Conservation (phyloP, 2,888 invertebrate species). For the Pseudococcus jackbeardsleyi region DNA sequence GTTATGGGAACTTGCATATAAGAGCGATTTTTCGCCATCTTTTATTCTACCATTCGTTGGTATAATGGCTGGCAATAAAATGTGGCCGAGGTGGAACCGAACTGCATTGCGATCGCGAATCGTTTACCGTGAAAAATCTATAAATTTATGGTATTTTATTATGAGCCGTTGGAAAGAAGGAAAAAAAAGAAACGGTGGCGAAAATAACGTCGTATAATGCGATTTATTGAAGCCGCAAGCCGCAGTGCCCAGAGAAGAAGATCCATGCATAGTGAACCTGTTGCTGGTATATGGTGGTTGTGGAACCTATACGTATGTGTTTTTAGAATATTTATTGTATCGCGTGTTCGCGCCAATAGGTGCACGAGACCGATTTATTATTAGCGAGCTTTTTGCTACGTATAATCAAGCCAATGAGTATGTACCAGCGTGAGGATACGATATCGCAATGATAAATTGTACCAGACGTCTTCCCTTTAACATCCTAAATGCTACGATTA, state of each 20-base stretch:
- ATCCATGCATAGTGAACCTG: background rate
- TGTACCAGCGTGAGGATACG: background rate
- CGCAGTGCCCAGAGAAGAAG: background rate
- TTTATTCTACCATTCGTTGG: background rate
- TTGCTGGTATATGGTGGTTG: background rate
- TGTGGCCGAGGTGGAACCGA: background rate
- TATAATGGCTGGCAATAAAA: slow-evolving; percentile 42
- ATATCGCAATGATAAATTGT: slow-evolving; percentile 38
- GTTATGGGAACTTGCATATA: slow-evolving; percentile 35
- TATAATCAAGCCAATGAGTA: background rate
- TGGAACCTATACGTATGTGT: background rate
- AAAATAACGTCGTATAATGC: slow-evolving; percentile 7
- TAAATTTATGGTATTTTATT: slow-evolving; percentile 51
- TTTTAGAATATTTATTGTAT: background rate
- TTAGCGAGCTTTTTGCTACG: background rate
- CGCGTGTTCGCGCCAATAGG: background rate
- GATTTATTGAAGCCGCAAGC: background rate
- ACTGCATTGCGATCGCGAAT: background rate
- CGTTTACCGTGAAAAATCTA: background rate
- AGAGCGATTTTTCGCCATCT: slow-evolving; percentile 41
- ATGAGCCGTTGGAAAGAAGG: background rate
- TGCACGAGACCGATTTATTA: background rate
- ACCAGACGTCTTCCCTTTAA: slow-evolving; percentile 16
- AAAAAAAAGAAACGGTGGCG: background rate
- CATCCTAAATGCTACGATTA: slow-evolving; percentile 38